Base-by-base conservation (phyloP, 2,797 vertebrate genomes). In the Fratercula arctica region DNA sequence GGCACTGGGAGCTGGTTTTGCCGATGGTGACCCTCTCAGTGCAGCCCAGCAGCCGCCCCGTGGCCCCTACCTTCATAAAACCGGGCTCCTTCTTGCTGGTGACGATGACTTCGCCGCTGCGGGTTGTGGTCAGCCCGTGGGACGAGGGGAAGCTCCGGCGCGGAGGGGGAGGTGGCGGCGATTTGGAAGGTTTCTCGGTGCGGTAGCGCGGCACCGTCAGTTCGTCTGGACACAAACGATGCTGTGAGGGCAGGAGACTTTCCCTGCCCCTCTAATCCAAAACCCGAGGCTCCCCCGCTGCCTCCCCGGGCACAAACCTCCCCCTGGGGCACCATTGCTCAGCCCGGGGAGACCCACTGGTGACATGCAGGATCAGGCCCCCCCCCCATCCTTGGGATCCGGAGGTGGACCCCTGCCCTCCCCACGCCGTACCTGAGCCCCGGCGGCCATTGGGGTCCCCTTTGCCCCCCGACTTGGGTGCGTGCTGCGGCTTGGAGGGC, bases 111-210 rank as follows among this genome's bases (percentile, higher is more conserved):
- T 99, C 99, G 10, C 99, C 99, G 0, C 99, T 99, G 96, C 99
- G 99, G 11, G 98, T 98, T 37, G 99, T 99, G 79, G 98, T 99
- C 76, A 99, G 96, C 37, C 99, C 99, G 0, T 99, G 99, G 66
- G 99, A 99, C 1, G 99, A 99, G 2, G 99, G 99, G 97, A 99
- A 99, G 92, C 99, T 99, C 67, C 99, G 99, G 78, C 99, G 98
- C 0, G 99, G 99, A 6, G 99, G 99, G 0, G 99, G 99, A 0
- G 99, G 99, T 0, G 99, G 99, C 2, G 99, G 99, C 0, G 99
- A 99, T 93, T 99, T 99, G 84, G 99, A 99, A 24, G 99, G 99
- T 95, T 99, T 99, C 97, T 99, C 99, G 0, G 99, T 99, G 89
- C 99, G 98, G 96, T 99, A 99, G 31, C 99, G 98, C 5, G 99